Evolutionary conservation across 1,140 invertebrate genomes (phyloP).

Genomic region (Drosophila quadrilineata): DNA sequence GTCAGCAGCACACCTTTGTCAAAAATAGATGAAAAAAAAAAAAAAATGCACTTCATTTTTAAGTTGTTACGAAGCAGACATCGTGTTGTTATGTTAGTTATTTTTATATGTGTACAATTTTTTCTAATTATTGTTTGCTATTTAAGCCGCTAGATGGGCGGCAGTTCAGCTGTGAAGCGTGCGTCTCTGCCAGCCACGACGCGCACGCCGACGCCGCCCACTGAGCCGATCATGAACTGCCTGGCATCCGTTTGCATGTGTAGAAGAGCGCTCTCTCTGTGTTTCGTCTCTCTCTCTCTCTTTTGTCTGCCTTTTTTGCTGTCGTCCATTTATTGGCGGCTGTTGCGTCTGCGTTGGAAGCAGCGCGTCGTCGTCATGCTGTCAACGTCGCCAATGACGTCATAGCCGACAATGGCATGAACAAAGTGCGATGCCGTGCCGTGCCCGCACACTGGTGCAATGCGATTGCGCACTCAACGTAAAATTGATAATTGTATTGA

Average conservation of each 20-base stretch:
- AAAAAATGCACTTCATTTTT: constrained; percentile 51
- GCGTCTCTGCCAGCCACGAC: constrained; percentile 12
- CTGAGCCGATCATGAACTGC: constrained; percentile 37
- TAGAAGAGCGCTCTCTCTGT: neutral
- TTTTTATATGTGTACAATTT: too few relatives aligned
- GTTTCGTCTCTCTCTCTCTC: neutral
- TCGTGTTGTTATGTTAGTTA: too few relatives aligned
- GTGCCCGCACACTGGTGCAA: constrained; percentile 15
- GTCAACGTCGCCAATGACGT: constrained; percentile 35
- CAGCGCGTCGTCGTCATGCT: constrained; percentile 17
- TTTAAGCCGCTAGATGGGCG: constrained; percentile 46
- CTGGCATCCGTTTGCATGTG: constrained; percentile 35
- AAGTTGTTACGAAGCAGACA: too few relatives aligned
- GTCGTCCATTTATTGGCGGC: constrained; percentile 8
- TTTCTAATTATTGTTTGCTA: constrained; percentile 63
- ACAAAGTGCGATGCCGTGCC: constrained; percentile 28
- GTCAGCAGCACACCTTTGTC: constrained; percentile 32
- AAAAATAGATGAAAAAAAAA: too few relatives aligned
- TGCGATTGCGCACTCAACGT: neutral
- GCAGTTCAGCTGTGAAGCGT: constrained; percentile 38
- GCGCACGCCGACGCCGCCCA: neutral
- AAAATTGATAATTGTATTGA: constrained; percentile 31
- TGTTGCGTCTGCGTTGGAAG: constrained; percentile 54
- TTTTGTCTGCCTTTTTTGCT: neutral
- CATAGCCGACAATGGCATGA: constrained; percentile 18